Conservation (phyloP, 2,797 vertebrate species). For the Ptychobarbus kaznakovi region DNA sequence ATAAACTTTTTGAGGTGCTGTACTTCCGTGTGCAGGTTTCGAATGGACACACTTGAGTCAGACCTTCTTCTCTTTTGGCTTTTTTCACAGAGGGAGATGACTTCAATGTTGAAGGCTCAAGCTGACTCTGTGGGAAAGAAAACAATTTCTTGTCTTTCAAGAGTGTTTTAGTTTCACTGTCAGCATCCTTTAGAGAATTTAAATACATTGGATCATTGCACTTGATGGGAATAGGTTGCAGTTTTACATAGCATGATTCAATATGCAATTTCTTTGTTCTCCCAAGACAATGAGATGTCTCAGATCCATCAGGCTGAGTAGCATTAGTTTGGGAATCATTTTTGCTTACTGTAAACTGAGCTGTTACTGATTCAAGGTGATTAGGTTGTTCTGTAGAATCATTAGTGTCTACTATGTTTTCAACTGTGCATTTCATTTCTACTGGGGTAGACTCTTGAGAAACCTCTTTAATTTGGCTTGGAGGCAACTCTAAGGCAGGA, state of each 20-base stretch:
- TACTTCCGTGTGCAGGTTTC: constrained; percentile 93
- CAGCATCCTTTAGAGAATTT: constrained; percentile 44
- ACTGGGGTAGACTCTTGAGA: constrained; percentile 62
- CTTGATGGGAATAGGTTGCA: constrained; percentile 56
- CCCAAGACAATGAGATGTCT: constrained; percentile 18
- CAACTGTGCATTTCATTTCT: constrained; percentile 75
- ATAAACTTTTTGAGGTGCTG: constrained; percentile 96
- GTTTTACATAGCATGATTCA: constrained; percentile 55
- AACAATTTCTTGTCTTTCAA: constrained; percentile 61
- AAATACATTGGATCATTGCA: constrained; percentile 48
- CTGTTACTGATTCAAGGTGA: constrained; percentile 50
- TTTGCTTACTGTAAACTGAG: constrained; percentile 39
- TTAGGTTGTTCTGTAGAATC: constrained; percentile 66
- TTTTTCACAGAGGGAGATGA: constrained; percentile 5
- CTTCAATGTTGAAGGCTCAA: neutral
- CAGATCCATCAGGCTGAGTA: constrained; percentile 35
- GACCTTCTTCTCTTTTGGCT: constrained; percentile 69
- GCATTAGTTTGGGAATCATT: constrained; percentile 42
- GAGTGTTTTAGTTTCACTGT: constrained; percentile 43
- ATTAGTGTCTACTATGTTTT: constrained; percentile 72
- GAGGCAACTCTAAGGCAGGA: constrained; percentile 11
- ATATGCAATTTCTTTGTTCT: constrained; percentile 12
- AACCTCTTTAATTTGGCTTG: constrained; percentile 49
- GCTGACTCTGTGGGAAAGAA: constrained; percentile 38
- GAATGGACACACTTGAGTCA: constrained; percentile 90